Evolutionary conservation across 2,113 vertebrate species (phyloP).

Genomic region (Melospiza georgiana): DNA sequence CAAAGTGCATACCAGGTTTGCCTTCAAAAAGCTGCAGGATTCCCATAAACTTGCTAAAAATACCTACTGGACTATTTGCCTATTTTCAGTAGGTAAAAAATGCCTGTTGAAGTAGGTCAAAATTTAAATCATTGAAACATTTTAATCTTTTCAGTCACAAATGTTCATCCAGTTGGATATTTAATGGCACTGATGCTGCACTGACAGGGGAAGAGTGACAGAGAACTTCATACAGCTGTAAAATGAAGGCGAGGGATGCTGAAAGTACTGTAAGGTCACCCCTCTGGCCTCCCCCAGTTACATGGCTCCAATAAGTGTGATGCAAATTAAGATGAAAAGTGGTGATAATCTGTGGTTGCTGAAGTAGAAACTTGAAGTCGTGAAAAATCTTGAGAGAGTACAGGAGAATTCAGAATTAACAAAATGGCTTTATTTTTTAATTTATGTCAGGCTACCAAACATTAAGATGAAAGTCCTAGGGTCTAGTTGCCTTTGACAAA

Average conservation of each 20-base stretch:
- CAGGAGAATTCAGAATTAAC: neutral
- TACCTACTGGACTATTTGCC: neutral
- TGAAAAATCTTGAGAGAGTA: neutral
- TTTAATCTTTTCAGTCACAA: neutral
- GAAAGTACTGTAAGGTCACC: neutral
- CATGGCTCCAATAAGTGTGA: neutral
- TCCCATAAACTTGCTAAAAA: neutral
- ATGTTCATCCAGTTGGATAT: neutral
- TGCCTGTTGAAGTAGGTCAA: neutral
- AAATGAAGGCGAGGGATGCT: neutral
- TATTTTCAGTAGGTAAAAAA: neutral
- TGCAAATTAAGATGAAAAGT: neutral
- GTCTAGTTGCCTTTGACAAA: neutral
- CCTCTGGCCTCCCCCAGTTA: accelerated
- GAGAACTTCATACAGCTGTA: neutral
- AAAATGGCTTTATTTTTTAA: neutral
- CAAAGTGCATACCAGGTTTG: neutral
- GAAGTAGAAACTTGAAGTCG: neutral
- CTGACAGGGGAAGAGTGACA: neutral
- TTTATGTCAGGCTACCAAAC: neutral
- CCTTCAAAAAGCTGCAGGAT: neutral
- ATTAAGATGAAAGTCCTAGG: neutral
- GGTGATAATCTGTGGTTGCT: neutral
- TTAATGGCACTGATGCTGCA: neutral
- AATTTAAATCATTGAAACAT: neutral